Base-by-base conservation (phyloP, 2,888 invertebrate genomes). In the Aphodius sticticus region DNA sequence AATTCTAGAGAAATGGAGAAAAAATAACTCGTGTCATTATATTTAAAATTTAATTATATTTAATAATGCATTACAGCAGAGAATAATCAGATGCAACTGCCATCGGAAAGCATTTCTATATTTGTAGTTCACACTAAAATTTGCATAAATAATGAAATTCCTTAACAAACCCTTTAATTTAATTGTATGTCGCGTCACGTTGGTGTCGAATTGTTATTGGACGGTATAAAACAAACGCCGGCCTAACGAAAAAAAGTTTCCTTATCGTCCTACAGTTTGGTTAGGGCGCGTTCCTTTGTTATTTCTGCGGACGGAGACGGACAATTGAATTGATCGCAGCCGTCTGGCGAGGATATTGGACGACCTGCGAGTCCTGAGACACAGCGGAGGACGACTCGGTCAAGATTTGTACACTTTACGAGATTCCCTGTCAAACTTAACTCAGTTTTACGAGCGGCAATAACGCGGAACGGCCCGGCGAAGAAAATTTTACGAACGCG, bases 361-460 rank as follows among this genome's bases (percentile, higher is more conserved):
- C 74, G 16, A 53, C 53, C 53, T 53, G 53, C 1, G 53, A 12
- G 53, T 9, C 53, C 53, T 7, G 53, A 53, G 12, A 12, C 53
- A 53, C 9, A 53, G 53, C n/a, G 37, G 14, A 35, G 74, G 37
- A 74, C 74, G 14, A 74, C 74, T 74, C 74, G 74, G 26, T 37
- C 74, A 74, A 74, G 74, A 74, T 74, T 74, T 74, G 76, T 79
- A 35, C 76, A 76, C 72, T 77, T 69, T 72, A 69, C 74, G 69
- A 72, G 72, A 72, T 79, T 77, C 72, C 77, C 77, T 77, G 71
- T 77, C 79, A 79, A 72, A 79, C 76, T 77, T 71, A 79, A 79
- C 79, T 79, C 79, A 72, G 77, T 77, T 79, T 79, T 79, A 79
- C 72, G 79, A 69, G 77, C 74, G 69, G 76, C 77, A 79, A 79